Evolutionary conservation across 2,113 vertebrate species (phyloP), one percentile per base, ranked within the genome.

Genomic region (Mirza zaza): DNA sequence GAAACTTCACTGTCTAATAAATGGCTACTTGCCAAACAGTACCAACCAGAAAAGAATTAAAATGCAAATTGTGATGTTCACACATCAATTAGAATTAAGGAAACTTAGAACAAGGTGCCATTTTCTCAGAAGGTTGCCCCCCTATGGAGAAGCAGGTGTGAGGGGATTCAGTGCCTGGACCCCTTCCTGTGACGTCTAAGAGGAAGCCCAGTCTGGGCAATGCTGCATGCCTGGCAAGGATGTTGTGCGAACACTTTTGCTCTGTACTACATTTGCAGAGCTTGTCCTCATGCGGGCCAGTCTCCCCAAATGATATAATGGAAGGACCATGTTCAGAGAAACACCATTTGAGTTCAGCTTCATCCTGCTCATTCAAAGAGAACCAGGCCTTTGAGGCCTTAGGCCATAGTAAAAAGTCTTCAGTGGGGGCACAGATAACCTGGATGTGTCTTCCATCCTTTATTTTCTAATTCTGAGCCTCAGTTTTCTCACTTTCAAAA

Each of bases 1-100:
- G 71, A 95, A 90, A 75, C 17, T 68, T 59, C 42, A 52, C 36
- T 61, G 32, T 82, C 70, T 88, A 81, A 81, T 89, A 96, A 87
- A 87, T 95, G 87, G 73, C 94, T 50, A 85, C n/a, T 92, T 85
- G 48, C 92, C 70, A 92, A 82, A 29, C 8, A 76, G 4, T 45
- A 85, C 48, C 57, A 79, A 65, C 27, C 36, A 63, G 20, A 70
- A 91, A 81, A 95, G 67, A 89, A 52, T 34, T 76, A 34, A 93
- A 85, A 81, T 95, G 85, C 82, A 92, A 82, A 42, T 79, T 63
- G 42, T 75, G 70, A 39, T 67, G 36, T 82, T 94, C 32, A 23
- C 25, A 61, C 34, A 90, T 61, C 67, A 89, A 12, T 67, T 79
- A 77, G 45, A 86, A 92, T 73, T 91, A 77, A 93, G 45, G 77